Conservation (phyloP, 1,140 invertebrate species). For the Hesperophylax magnus region DNA sequence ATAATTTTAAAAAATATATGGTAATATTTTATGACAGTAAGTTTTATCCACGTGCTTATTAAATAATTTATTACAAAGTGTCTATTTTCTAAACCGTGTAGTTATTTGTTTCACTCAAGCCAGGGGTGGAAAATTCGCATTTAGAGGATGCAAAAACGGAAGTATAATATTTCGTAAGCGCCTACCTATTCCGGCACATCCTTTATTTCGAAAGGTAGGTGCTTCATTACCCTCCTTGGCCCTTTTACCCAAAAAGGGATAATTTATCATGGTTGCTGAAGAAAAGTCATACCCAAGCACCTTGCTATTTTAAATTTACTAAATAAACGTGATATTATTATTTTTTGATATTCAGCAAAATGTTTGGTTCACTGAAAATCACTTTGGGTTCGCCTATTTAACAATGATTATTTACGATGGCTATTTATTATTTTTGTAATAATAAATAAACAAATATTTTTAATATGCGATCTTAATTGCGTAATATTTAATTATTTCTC, state of each 20-base stretch:
- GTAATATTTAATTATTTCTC: too few species aligned
- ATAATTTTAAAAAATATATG: too few species aligned
- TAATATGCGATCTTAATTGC: too few species aligned
- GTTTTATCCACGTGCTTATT: too few species aligned
- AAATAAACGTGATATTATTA: neutral
- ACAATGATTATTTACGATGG: too few species aligned
- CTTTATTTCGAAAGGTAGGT: constrained; percentile 4
- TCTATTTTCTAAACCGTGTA: too few species aligned
- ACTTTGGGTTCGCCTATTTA: neutral
- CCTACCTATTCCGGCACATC: constrained; percentile 13
- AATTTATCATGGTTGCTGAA: constrained; percentile 4
- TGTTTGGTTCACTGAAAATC: neutral
- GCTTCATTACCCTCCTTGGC: neutral
- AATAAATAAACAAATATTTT: too few species aligned
- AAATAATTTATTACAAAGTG: too few species aligned
- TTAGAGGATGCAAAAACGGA: constrained; percentile 31
- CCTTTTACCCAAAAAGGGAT: constrained; percentile 20
- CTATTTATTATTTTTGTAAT: too few species aligned
- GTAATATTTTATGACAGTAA: too few species aligned
- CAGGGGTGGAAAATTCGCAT: constrained; percentile 7
- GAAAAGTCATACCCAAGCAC: neutral
- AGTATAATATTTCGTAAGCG: constrained; percentile 27
- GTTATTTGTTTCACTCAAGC: too few species aligned
- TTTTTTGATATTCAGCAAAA: neutral
- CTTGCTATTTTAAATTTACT: neutral